Evolutionary conservation across 2,888 invertebrate species (phyloP).

Genomic region (Eupithecia tripunctaria): DNA sequence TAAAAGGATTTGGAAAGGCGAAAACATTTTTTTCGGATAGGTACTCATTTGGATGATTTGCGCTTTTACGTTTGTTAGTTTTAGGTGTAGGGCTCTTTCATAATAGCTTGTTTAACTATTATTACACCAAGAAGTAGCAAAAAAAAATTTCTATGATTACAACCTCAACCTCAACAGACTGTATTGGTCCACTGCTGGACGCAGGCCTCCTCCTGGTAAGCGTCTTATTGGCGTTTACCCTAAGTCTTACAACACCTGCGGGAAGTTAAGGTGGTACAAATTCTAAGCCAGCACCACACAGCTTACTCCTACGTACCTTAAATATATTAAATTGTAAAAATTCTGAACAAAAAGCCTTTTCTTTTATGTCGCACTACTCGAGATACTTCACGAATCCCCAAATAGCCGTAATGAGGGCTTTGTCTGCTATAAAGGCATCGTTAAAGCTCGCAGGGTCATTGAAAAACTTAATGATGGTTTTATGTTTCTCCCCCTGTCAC

Average conservation of each 20-base stretch:
- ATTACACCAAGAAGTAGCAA: too few relatives aligned
- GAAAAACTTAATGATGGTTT: slow-evolving; percentile 36
- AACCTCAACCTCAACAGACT: too few relatives aligned
- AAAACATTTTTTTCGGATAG: not conserved
- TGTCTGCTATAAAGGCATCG: slow-evolving; percentile 34
- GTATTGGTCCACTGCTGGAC: too few relatives aligned
- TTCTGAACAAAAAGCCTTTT: not conserved
- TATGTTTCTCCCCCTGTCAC: not conserved
- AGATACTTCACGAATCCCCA: slow-evolving; percentile 19
- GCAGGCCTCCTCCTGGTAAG: too few relatives aligned
- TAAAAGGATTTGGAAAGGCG: not conserved
- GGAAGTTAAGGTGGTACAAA: too few relatives aligned
- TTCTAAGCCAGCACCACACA: too few relatives aligned
- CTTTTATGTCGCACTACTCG: not conserved
- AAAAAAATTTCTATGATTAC: too few relatives aligned
- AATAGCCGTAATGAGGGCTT: slow-evolving; percentile 29
- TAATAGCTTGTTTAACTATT: too few relatives aligned
- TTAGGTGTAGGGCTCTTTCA: too few relatives aligned
- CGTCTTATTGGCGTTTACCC: too few relatives aligned
- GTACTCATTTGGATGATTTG: not conserved
- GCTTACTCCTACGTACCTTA: not conserved
- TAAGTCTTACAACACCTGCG: too few relatives aligned
- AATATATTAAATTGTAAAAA: not conserved
- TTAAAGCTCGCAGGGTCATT: slow-evolving; percentile 33
- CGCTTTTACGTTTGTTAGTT: not conserved